A percentile compares a stretch with the other conserved stretches of the same genome.
Conservation (phyloP, 2,888 invertebrate species). For the Amiota communis region DNA sequence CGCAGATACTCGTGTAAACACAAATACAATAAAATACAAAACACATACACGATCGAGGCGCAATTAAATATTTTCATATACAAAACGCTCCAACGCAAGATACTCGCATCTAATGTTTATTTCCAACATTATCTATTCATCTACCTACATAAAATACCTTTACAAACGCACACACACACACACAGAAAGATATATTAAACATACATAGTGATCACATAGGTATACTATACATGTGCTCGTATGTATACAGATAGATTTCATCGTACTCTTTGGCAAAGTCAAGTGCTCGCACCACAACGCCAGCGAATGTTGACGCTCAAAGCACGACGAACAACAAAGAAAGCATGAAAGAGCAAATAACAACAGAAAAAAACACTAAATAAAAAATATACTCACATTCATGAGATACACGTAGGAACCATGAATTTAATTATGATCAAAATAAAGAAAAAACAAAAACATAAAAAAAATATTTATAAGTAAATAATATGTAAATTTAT, state of each 20-base stretch:
- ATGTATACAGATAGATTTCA: background rate
- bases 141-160: constrained; percentile 36
- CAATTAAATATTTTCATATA: constrained; percentile 36
- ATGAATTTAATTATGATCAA: constrained; percentile 66
- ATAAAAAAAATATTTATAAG: background rate
- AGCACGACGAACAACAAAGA: constrained; percentile 12
- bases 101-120: constrained; percentile 31
- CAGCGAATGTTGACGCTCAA: background rate
- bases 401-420: constrained; percentile 57
- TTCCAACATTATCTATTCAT: constrained; percentile 27
- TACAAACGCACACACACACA: constrained; percentile 30
- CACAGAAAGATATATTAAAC: background rate
- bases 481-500: no score
- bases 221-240: background rate
- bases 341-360: constrained; percentile 30
- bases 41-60: constrained; percentile 30
- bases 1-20: constrained; percentile 46
- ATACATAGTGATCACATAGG: constrained; percentile 32
- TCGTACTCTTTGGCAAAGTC: background rate
- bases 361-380: background rate
- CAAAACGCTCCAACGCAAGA: constrained; percentile 10
- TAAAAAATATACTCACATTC: constrained; percentile 15
- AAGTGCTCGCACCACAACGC: constrained; percentile 4
- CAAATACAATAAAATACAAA: constrained; percentile 58
- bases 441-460: background rate